phyloP scores from a whole-genome alignment of 2,888 invertebrate genomes.

The Lepetodrilus schrolli region DNA sequence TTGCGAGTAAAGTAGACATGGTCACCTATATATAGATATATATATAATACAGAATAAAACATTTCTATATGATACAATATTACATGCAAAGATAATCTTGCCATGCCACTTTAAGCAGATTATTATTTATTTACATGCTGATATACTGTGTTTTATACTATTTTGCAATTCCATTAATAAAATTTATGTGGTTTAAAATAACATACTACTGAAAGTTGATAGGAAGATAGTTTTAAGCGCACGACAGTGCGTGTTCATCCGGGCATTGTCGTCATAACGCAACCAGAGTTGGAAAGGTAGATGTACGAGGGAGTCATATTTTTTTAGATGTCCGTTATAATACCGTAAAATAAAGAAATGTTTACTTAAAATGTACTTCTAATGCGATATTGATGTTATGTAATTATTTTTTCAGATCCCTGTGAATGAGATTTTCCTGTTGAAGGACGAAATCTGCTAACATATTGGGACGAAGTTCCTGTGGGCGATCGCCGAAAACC shows the following conservation, averaged over 20 bases:
- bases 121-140: not conserved
- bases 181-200: not conserved
- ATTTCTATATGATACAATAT: not conserved
- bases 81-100: no score
- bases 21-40: not conserved
- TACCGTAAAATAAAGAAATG: not conserved
- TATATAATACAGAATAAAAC: not conserved
- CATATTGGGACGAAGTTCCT: conserved; percentile 36
- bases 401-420: conserved; percentile 35
- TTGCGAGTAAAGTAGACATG: not conserved
- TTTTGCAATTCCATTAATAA: conserved; percentile 1
- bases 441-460: conserved; percentile 36
- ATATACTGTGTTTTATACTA: no score
- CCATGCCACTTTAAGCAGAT: not conserved
- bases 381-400: not conserved
- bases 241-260: conserved; percentile 33
- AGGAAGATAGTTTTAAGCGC: conserved; percentile 15
- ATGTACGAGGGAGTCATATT: not conserved
- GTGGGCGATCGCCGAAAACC: conserved; percentile 13
- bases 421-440: conserved; percentile 26
- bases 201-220: not conserved
- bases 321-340: not conserved
- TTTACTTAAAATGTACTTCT: not conserved
- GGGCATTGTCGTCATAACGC: conserved; percentile 31
- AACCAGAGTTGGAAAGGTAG: conserved; percentile 29